phyloP scores from a whole-genome alignment of 1,140 invertebrate genomes.

The Drosophila mojavensis region DNA sequence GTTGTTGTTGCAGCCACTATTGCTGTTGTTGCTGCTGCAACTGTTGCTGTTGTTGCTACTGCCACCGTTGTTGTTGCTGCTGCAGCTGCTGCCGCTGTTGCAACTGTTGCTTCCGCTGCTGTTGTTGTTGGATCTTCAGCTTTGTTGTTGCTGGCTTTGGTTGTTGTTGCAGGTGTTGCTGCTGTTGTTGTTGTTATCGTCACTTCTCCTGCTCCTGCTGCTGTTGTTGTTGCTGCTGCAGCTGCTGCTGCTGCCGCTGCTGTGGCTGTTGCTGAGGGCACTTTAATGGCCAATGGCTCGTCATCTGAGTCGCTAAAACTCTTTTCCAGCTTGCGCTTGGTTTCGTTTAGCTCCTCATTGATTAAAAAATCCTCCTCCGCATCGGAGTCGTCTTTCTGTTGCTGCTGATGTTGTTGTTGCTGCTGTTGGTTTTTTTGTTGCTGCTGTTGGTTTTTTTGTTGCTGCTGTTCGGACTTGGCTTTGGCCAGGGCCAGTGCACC shows the following conservation, averaged over 20 bases:
- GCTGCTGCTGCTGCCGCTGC: constrained; percentile 34
- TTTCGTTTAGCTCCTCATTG: constrained; percentile 80
- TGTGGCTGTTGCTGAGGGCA: constrained; percentile 67
- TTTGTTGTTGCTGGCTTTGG: constrained; percentile 12
- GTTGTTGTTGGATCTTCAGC: constrained; percentile 5
- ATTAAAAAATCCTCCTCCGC: constrained; percentile 82
- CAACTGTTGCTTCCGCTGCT: background rate
- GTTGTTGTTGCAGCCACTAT: background rate
- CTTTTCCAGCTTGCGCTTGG: constrained; percentile 83
- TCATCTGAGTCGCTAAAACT: constrained; percentile 87
- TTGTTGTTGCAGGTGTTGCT: background rate
- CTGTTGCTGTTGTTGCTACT: constrained; percentile 5
- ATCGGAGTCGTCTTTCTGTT: constrained; percentile 71
- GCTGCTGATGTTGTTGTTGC: constrained; percentile 58
- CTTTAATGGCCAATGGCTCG: constrained; percentile 85
- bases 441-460: constrained; percentile 40
- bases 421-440: constrained; percentile 43
- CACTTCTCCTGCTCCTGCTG: too few relatives aligned
- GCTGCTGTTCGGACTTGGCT: constrained; percentile 62
- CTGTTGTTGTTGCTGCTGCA: constrained; percentile 19
- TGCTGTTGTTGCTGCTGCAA: background rate
- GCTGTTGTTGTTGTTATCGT: background rate
- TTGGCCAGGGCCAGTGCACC: constrained; percentile 60
- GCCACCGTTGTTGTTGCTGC: background rate
- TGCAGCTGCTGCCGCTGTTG: background rate